phyloP scores from a whole-genome alignment of 2,797 vertebrate species.

The Halcyon leucocephala region DNA sequence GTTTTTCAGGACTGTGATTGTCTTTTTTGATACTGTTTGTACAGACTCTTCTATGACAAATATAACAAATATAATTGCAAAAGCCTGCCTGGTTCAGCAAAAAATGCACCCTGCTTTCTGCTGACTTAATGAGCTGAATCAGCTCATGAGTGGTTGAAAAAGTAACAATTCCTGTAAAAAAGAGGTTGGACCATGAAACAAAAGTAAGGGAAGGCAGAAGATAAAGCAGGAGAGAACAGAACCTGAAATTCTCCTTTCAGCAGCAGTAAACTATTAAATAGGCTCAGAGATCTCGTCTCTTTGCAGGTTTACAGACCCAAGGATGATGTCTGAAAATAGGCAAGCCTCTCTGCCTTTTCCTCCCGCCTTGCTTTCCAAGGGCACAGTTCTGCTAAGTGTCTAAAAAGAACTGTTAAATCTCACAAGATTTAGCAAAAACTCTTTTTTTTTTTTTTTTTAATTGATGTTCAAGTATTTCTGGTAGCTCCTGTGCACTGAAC shows the following conservation, averaged over 20 bases:
- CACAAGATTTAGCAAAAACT: not conserved
- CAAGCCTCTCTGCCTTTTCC: not conserved
- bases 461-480: not conserved
- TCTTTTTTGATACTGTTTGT: not conserved
- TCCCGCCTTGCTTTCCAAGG: not conserved
- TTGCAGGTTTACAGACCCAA: not conserved
- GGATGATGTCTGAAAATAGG: not conserved
- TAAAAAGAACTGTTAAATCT: not conserved
- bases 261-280: not conserved
- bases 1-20: not conserved
- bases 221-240: not conserved
- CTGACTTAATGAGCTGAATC: not conserved
- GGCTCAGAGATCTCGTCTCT: not conserved
- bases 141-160: not conserved
- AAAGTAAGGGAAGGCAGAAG: not conserved
- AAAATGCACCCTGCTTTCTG: not conserved
- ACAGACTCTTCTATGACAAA: not conserved
- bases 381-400: not conserved
- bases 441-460: not conserved
- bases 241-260: not conserved
- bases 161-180: not conserved
- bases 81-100: not conserved
- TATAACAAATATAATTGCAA: not conserved
- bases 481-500: not conserved
- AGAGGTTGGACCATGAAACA: not conserved